phyloP scores from a whole-genome alignment of 2,113 vertebrate species.

The Casuarius casuarius region DNA sequence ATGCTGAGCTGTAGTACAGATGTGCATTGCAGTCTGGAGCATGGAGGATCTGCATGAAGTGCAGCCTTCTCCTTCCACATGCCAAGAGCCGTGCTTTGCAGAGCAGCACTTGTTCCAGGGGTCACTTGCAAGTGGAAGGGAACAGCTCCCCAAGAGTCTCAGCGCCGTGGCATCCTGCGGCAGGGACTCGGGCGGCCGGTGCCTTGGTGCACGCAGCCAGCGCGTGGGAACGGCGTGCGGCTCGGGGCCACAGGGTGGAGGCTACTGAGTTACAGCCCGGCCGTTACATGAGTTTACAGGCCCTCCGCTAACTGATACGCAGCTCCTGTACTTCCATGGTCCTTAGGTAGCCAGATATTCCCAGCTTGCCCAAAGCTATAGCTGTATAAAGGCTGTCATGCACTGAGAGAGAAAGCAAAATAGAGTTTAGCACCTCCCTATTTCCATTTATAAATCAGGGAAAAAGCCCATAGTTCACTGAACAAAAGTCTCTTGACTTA shows the following conservation, averaged over 20 bases:
- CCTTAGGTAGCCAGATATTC: neutral
- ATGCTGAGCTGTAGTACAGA: neutral
- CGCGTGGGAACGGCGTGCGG: rapidly evolving
- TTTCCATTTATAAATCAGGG: neutral
- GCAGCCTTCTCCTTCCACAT: neutral
- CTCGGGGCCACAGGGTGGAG: neutral
- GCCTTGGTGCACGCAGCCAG: too few relatives aligned
- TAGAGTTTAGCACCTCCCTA: neutral
- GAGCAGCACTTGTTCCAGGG: neutral
- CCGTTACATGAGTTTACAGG: neutral
- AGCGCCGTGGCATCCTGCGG: neutral
- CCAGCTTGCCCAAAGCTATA: neutral
- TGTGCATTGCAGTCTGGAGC: rapidly evolving
- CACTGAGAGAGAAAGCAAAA: neutral
- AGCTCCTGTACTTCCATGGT: rapidly evolving
- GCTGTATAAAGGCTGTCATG: neutral
- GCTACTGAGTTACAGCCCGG: neutral
- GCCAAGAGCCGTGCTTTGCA: neutral
- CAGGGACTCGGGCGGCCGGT: neutral
- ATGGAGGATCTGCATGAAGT: rapidly evolving
- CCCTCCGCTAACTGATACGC: neutral
- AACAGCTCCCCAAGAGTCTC: neutral
- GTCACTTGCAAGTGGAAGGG: neutral
- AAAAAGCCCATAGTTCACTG: neutral
- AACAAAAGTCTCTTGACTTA: neutral